Percentiles rank a stretch among this genome's conserved stretches.
These are phyloP conservation scores for Monopis laevigella DNA, from an alignment of 2,888 invertebrate genomes.

Conservation along the genomic window DNA sequence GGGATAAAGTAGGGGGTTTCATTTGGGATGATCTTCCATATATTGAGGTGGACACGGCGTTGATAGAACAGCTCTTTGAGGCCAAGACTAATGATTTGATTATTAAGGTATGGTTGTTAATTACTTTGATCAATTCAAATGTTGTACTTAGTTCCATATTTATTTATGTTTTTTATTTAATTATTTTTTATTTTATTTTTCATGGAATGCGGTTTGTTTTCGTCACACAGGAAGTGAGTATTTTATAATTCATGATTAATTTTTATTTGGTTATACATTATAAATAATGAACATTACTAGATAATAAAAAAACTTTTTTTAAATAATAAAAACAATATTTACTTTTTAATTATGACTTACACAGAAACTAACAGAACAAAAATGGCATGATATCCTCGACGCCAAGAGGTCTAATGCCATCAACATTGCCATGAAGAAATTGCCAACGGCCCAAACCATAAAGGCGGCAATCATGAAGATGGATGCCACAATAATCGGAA, in stretches of 20 bases:
- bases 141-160: too few species aligned
- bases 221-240: slow-evolving; percentile 24
- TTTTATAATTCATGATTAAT: neutral
- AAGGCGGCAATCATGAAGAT: slow-evolving; percentile 99
- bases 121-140: too few species aligned
- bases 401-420: slow-evolving; percentile 98
- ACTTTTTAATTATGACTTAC: slow-evolving; percentile 16
- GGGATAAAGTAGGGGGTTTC: slow-evolving; percentile 72
- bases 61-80: slow-evolving; percentile 96
- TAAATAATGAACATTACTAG: neutral
- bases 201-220: neutral
- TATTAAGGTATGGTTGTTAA: slow-evolving; percentile 95
- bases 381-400: slow-evolving; percentile 81
- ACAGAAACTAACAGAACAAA: slow-evolving; percentile 59
- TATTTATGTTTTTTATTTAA: neutral
- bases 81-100: slow-evolving; percentile 95
- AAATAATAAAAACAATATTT: neutral
- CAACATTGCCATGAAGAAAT: slow-evolving; percentile 98
- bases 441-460: slow-evolving; percentile 97
- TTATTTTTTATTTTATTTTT: slow-evolving; percentile 2
- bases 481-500: slow-evolving; percentile 97
- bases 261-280: too few species aligned
- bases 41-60: slow-evolving; percentile 88
- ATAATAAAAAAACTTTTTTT: neutral
- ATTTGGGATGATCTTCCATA: slow-evolving; percentile 93